A percentile compares a stretch with the other conserved stretches of the same genome.
These are phyloP conservation scores for Tympanoctomys barrerae DNA, from an alignment of 2,797 vertebrate species.

Conservation along the genomic window DNA sequence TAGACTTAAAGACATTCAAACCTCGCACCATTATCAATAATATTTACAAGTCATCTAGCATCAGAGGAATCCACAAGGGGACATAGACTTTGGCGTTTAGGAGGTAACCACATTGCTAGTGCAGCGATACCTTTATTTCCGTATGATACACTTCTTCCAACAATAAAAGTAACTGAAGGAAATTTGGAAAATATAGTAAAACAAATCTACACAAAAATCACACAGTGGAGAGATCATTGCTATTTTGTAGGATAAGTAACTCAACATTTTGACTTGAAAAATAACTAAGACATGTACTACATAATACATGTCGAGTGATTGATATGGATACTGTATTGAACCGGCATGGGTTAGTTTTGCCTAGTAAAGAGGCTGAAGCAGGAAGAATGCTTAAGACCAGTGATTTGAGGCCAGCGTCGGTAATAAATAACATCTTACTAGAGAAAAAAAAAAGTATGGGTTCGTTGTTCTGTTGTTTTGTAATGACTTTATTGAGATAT, in stretches of 20 bases:
- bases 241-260: background rate
- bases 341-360: background rate
- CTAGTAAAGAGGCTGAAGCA: background rate
- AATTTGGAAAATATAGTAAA: conserved; percentile 38
- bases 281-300: background rate
- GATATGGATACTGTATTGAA: background rate
- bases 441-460: background rate
- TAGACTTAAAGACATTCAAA: background rate
- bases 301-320: background rate
- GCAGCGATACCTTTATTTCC: conserved; percentile 5
- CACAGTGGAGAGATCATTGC: background rate
- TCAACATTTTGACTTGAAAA: background rate
- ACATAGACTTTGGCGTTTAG: background rate
- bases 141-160: background rate
- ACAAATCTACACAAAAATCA: background rate
- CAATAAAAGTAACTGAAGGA: background rate
- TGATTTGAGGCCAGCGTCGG: background rate
- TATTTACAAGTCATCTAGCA: background rate
- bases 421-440: background rate
- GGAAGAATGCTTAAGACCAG: background rate
- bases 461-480: background rate
- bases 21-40: background rate
- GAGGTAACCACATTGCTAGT: background rate
- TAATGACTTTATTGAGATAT: background rate
- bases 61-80: background rate